Percentiles rank a stretch among this genome's conserved stretches.
phyloP scores from a whole-genome alignment of 2,113 vertebrate species.

The Pseudonaja textilis region DNA sequence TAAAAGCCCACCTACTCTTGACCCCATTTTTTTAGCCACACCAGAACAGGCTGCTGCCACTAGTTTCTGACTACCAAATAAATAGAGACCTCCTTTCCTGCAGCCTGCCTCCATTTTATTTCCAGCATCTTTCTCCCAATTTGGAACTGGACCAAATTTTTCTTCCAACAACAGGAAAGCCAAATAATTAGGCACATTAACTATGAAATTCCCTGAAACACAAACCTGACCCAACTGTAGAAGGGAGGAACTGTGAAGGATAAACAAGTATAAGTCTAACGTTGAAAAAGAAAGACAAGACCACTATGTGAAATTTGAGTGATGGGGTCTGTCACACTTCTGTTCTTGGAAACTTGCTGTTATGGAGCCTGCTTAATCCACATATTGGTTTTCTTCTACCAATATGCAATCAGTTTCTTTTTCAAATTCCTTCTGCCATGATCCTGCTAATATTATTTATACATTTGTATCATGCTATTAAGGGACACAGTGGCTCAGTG shows the following conservation, averaged over 20 bases:
- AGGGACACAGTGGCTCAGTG: too few relatives aligned
- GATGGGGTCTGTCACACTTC: background rate
- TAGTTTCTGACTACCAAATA: too few relatives aligned
- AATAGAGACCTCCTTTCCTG: too few relatives aligned
- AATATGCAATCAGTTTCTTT: background rate
- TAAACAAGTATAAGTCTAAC: background rate
- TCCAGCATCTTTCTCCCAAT: too few relatives aligned
- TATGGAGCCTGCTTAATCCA: background rate
- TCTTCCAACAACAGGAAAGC: background rate
- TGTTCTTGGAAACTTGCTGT: background rate
- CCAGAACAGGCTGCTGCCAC: too few relatives aligned
- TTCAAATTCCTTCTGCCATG: background rate
- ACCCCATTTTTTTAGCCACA: too few relatives aligned
- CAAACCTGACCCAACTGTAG: background rate
- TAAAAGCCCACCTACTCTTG: too few relatives aligned
- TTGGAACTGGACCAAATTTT: too few relatives aligned
- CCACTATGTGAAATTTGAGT: background rate
- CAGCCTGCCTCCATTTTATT: too few relatives aligned
- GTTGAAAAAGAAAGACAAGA: background rate
- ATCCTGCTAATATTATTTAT: background rate
- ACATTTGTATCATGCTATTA: too few relatives aligned
- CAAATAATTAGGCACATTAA: background rate
- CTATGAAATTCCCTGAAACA: background rate
- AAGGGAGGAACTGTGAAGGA: background rate
- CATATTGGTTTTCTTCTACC: background rate